These are phyloP conservation scores for Melinopterus prodromus DNA, from an alignment of 2,888 invertebrate species.

Conservation along the genomic window DNA sequence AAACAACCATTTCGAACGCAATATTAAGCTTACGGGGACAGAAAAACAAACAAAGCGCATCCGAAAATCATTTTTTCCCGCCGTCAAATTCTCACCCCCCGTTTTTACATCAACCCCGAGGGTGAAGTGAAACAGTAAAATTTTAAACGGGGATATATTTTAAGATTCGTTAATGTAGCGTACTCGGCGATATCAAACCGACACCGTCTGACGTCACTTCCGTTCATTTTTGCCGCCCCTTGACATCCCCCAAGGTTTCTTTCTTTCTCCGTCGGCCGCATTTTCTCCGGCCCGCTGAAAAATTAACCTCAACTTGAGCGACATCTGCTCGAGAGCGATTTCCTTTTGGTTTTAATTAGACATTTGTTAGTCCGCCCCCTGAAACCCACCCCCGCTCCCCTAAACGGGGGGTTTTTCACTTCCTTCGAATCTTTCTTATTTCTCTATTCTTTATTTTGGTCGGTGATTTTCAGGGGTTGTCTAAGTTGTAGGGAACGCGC, in stretches of 20 bases:
- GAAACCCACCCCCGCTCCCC: slow-evolving; percentile 7
- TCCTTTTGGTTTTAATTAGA: slow-evolving; percentile 35
- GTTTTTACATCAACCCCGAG: not conserved
- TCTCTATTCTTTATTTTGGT: slow-evolving; percentile 35
- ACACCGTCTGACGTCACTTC: slow-evolving; percentile 44
- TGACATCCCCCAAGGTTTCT: slow-evolving; percentile 21
- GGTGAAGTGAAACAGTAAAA: slow-evolving; percentile 37
- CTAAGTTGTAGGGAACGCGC: too few relatives aligned
- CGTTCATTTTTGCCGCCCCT: slow-evolving; percentile 35
- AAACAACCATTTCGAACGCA: too few relatives aligned
- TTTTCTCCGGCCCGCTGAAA: slow-evolving; percentile 41
- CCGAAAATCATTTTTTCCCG: slow-evolving; percentile 34
- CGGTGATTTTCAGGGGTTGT: not conserved
- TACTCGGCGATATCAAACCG: slow-evolving; percentile 53
- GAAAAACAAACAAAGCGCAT: not conserved
- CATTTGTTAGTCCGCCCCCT: slow-evolving; percentile 30
- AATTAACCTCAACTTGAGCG: slow-evolving; percentile 42
- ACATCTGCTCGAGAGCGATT: slow-evolving; percentile 28
- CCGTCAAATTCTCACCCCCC: slow-evolving; percentile 26
- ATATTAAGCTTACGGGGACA: too few relatives aligned
- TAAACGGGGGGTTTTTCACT: not conserved
- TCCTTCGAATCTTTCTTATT: slow-evolving; percentile 13
- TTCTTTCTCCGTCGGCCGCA: slow-evolving; percentile 36
- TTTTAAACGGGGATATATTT: slow-evolving; percentile 54
- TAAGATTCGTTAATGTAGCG: slow-evolving; percentile 57